Conservation (phyloP, 1,140 invertebrate species). For the Pseudomyrmex cubaensis region DNA sequence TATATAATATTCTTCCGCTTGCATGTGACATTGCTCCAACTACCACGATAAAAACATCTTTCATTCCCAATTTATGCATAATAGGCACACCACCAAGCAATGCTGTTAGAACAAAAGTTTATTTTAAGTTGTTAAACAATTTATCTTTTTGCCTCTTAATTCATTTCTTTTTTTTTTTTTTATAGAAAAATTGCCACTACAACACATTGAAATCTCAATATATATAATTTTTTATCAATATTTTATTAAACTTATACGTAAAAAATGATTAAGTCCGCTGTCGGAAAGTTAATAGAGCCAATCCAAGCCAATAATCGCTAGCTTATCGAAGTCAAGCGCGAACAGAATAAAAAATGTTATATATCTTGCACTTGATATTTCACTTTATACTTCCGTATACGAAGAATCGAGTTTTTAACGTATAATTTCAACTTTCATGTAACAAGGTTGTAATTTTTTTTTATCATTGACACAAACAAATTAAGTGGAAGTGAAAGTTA, state of each 20-base stretch:
- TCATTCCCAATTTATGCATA: constrained; percentile 88
- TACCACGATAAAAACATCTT: constrained; percentile 90
- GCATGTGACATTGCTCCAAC: constrained; percentile 89
- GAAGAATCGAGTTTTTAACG: background rate
- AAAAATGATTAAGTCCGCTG: too few relatives aligned
- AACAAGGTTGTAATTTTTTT: constrained; percentile 15
- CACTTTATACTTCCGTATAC: too few relatives aligned
- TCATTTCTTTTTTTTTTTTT: background rate
- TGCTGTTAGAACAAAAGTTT: constrained; percentile 70
- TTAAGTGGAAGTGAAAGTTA: constrained; percentile 45
- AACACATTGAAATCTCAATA: too few relatives aligned
- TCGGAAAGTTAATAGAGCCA: too few relatives aligned
- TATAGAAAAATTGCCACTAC: background rate
- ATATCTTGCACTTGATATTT: too few relatives aligned
- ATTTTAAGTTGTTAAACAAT: background rate
- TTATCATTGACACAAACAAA: background rate
- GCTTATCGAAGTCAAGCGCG: too few relatives aligned
- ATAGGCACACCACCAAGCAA: constrained; percentile 89
- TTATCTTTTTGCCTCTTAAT: background rate
- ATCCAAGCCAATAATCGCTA: too few relatives aligned
- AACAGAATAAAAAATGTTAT: too few relatives aligned
- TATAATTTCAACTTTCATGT: constrained; percentile 7
- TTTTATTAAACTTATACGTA: too few relatives aligned
- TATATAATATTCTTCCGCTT: constrained; percentile 88
- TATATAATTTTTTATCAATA: too few relatives aligned